phyloP scores from a whole-genome alignment of 2,113 vertebrate genomes.

The Chaetodon auriga region DNA sequence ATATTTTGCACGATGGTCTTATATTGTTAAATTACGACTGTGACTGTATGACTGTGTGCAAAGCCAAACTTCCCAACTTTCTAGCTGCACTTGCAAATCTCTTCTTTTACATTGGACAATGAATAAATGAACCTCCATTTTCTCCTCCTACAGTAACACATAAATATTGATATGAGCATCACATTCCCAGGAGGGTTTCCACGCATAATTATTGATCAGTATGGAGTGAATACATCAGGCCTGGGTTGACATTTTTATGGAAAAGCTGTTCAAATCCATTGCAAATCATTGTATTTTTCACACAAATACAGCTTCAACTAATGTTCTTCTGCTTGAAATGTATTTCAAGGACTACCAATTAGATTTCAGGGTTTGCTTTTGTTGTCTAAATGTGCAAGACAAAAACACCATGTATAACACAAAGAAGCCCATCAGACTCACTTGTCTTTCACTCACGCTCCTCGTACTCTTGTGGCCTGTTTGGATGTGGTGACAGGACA shows the following conservation, averaged over 20 bases:
- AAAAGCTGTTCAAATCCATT: constrained; percentile 32
- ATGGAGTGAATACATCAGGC: constrained; percentile 2
- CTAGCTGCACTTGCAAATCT: not conserved
- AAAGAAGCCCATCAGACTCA: not conserved
- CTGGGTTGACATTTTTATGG: constrained; percentile 16
- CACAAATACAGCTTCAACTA: not conserved
- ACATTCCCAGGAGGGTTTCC: constrained; percentile 26
- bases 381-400: not conserved
- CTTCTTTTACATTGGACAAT: constrained; percentile 11
- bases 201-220: constrained; percentile 26
- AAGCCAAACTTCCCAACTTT: too few relatives aligned
- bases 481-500: not conserved
- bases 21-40: not conserved
- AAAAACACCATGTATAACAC: not conserved
- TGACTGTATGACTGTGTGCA: too few relatives aligned
- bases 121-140: constrained; percentile 12
- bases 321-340: too few relatives aligned
- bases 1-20: too few relatives aligned
- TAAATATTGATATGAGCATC: not conserved
- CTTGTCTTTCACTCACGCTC: not conserved
- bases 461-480: not conserved
- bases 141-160: too few relatives aligned
- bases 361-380: not conserved
- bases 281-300: constrained; percentile 21
- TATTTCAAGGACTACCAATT: not conserved